phyloP scores from a whole-genome alignment of 2,888 invertebrate species.

The Zaprionus lineosus region DNA sequence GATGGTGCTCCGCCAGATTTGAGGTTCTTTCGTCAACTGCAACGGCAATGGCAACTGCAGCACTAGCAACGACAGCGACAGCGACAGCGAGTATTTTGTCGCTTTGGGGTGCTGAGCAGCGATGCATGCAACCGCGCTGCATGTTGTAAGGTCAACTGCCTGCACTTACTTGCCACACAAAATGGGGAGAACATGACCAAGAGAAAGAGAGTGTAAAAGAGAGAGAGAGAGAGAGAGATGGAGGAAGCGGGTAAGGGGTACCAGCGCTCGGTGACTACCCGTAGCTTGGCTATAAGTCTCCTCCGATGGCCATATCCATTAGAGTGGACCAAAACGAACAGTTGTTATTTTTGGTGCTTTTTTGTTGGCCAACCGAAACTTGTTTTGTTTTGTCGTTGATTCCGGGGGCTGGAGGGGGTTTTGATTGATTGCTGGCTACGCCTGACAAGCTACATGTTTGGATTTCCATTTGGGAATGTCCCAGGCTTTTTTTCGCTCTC shows the following conservation, averaged over 20 bases:
- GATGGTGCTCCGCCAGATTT: too few relatives aligned
- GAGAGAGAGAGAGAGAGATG: too few relatives aligned
- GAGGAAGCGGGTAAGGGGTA: too few relatives aligned
- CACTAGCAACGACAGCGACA: too few relatives aligned
- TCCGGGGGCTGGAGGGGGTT: conserved; percentile 11
- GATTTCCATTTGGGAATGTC: conserved; percentile 30
- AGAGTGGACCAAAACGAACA: conserved; percentile 18
- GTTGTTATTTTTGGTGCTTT: conserved; percentile 2
- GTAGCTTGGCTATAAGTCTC: too few relatives aligned
- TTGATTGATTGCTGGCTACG: conserved; percentile 39
- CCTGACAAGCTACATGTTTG: conserved; percentile 41
- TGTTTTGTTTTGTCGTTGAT: conserved; percentile 17
- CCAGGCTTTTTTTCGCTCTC: conserved; percentile 7
- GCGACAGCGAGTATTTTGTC: neutral
- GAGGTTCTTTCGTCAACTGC: conserved; percentile 3
- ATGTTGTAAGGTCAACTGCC: conserved; percentile 35
- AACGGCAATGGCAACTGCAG: too few relatives aligned
- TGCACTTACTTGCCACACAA: conserved; percentile 3
- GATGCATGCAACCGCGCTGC: conserved; percentile 47
- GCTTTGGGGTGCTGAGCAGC: conserved; percentile 37
- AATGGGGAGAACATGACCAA: too few relatives aligned
- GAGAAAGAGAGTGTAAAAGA: too few relatives aligned
- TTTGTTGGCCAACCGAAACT: conserved; percentile 21
- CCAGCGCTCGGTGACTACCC: too few relatives aligned
- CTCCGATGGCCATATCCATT: conserved; percentile 10